These are phyloP conservation scores for Seira musarum DNA, from an alignment of 2,888 invertebrate genomes.

Conservation along the genomic window DNA sequence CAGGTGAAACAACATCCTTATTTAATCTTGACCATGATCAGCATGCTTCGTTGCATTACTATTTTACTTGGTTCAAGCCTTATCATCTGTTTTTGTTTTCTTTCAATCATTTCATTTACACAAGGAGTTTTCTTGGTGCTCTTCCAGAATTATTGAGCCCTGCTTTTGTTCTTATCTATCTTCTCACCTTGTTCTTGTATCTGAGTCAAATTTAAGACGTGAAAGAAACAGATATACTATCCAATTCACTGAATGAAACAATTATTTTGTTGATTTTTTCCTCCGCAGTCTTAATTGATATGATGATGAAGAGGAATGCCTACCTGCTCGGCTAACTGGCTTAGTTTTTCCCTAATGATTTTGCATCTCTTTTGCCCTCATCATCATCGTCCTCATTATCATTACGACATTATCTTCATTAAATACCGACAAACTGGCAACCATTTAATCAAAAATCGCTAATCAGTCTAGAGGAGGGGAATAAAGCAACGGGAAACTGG, in stretches of 20 bases:
- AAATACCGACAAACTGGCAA: slow-evolving; percentile 46
- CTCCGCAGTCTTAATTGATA: slow-evolving; percentile 11
- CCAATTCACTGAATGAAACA: not conserved
- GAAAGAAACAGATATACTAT: not conserved
- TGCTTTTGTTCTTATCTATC: no score
- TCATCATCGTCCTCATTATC: not conserved
- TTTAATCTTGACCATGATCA: slow-evolving; percentile 1
- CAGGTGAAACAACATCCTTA: slow-evolving; percentile 8
- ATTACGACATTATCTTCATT: slow-evolving; percentile 38
- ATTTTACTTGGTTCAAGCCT: not conserved
- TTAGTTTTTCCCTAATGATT: slow-evolving; percentile 17
- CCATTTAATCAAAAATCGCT: slow-evolving; percentile 38
- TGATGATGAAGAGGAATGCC: slow-evolving; percentile 6
- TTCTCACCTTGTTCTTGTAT: slow-evolving; percentile 11
- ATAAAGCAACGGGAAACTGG: not conserved
- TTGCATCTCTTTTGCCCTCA: not conserved
- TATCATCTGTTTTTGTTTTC: not conserved
- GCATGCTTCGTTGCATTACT: slow-evolving; percentile 14
- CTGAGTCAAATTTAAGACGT: slow-evolving; percentile 8
- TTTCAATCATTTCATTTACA: no score
- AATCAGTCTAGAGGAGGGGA: slow-evolving; percentile 24
- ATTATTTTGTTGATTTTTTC: slow-evolving; percentile 11
- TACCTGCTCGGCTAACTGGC: no score
- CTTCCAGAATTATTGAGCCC: not conserved
- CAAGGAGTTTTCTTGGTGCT: no score